Base-by-base conservation (phyloP, 2,888 invertebrate genomes). In the Aproaerema taeniolella region DNA sequence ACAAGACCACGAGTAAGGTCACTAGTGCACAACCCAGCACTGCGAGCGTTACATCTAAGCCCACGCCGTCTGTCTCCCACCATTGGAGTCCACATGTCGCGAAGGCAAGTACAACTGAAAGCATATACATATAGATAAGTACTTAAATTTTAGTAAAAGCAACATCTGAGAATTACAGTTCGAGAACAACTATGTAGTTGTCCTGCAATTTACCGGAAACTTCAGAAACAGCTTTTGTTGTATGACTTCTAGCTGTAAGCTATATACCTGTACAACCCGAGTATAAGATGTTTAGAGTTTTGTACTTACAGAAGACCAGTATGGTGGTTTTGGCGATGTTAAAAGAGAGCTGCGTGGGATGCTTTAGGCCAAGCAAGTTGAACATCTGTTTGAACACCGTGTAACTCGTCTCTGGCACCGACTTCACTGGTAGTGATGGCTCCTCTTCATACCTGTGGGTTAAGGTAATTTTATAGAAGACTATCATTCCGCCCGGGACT, bases 301-400 rank as follows among this genome's bases (percentile, higher is more conserved):
- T 20, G 8, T 26, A 44, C 43, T 43, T 16, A 83, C 83, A 82
- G 31, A 82, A 59, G 15, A 81, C 52, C 2, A 54, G 46, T 5
- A 73, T 85, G 26, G 89, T 88, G 52, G 89, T 78, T 65, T 92
- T 92, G 3, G 92, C 91, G 36, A 94, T 90, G 29, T 64, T 75
- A 13, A 91, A 89, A 0, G 94, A 91, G 15, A 90, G 81, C 0
- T 80, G 68, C 6, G 89, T 91, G 13, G 94, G 92, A 41, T 89
- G 83, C 62, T 92, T 92, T 33, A 90, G 86, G 24, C 91, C 91
- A 39, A 93, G 89, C 43, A 94, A 77, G 77, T 95, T 95, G 65
- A 93, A 92, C 25, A 91, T 61, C 57, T 91, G 89, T n/a, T 88
- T 85, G 16, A 88, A 55, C 3, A 86, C 71, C 41, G 55, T 62